phyloP scores from a whole-genome alignment of 2,888 invertebrate genomes.

The Brenthis daphne region DNA sequence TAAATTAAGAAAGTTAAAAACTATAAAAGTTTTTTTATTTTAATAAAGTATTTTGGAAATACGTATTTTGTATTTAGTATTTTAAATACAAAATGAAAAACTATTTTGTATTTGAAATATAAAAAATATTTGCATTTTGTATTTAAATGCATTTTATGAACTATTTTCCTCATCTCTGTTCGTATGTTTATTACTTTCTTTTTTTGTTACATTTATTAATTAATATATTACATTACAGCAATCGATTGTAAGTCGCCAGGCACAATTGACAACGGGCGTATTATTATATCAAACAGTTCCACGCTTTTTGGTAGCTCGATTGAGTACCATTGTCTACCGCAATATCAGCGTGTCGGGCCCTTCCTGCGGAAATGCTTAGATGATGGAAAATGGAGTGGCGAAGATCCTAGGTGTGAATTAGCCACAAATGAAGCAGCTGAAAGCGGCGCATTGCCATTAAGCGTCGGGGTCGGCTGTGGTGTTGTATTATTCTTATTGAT shows the following conservation, averaged over 20 bases:
- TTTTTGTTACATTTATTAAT: conserved; percentile 12
- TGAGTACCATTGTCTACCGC: conserved; percentile 94
- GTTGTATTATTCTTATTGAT: conserved; percentile 90
- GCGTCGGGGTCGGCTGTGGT: conserved; percentile 92
- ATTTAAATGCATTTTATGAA: no score
- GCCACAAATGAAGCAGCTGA: conserved; percentile 87
- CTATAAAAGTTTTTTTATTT: no score
- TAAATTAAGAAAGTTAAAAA: no score
- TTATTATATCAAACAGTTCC: conserved; percentile 92
- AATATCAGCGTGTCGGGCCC: conserved; percentile 90
- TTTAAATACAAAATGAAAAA: no score
- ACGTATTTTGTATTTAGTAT: no score
- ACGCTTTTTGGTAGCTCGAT: conserved; percentile 92
- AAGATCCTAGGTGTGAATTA: conserved; percentile 91
- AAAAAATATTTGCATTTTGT: no score
- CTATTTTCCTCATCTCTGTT: background rate
- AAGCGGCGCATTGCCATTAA: conserved; percentile 87
- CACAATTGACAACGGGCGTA: conserved; percentile 91
- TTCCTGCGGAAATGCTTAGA: conserved; percentile 92
- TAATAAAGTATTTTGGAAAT: no score
- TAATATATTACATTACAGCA: conserved; percentile 75
- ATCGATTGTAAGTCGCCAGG: conserved; percentile 92
- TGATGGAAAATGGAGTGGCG: conserved; percentile 93
- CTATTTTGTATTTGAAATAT: no score
- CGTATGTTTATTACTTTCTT: background rate